phyloP scores from a whole-genome alignment of 2,113 vertebrate species.

The Oplegnathus fasciatus region DNA sequence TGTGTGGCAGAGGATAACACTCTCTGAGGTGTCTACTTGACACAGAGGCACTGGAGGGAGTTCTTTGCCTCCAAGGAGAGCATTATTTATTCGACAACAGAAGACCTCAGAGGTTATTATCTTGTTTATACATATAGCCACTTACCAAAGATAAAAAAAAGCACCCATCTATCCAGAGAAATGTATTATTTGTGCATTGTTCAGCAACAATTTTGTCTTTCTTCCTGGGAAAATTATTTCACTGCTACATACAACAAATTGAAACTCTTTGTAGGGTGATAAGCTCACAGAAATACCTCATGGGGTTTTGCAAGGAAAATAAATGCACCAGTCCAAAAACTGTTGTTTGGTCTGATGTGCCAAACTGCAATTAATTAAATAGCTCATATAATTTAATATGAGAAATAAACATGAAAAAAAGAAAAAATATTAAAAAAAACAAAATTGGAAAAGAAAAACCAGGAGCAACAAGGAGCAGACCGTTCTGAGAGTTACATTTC shows the following conservation, averaged over 20 bases:
- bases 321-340: not conserved
- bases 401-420: not conserved
- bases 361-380: not conserved
- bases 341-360: not conserved
- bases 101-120: conserved; percentile 50
- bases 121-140: conserved; percentile 43
- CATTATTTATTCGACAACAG: conserved; percentile 47
- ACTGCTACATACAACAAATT: not conserved
- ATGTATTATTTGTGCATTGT: conserved; percentile 10
- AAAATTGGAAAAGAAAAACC: not conserved
- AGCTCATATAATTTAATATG: not conserved
- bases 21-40: conserved; percentile 28
- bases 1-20: conserved; percentile 19
- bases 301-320: not conserved
- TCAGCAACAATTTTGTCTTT: conserved; percentile 10
- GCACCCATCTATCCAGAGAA: conserved; percentile 16
- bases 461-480: not conserved
- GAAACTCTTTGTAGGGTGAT: not conserved
- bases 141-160: conserved; percentile 19
- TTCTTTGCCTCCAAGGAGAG: conserved; percentile 30
- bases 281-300: conserved; percentile 12
- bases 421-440: not conserved
- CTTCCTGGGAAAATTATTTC: conserved; percentile 5
- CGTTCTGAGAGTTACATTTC: not conserved
- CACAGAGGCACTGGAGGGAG: conserved; percentile 19